Percentiles rank a stretch among this genome's conserved stretches.
Conservation (phyloP, 92 coral and sea anemone genomes). For the Epizoanthus scotinus region DNA sequence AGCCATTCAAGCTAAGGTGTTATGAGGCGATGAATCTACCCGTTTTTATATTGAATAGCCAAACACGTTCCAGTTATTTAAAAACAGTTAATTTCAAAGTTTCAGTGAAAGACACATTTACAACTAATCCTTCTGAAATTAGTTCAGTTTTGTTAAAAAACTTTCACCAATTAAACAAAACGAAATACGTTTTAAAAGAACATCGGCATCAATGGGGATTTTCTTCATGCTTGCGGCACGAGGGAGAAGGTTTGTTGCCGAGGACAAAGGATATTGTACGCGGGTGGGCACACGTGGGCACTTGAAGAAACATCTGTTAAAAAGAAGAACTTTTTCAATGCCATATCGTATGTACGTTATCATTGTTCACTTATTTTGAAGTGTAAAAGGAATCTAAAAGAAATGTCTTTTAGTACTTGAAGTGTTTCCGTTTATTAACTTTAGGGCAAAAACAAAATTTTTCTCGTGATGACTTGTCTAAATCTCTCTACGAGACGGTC, state of each 20-base stretch:
- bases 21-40: background rate
- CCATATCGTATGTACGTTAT: background rate
- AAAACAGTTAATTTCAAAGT: background rate
- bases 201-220: slow-evolving; percentile 39
- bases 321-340: slow-evolving; percentile 7
- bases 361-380: slow-evolving; percentile 13
- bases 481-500: background rate
- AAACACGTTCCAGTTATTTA: background rate
- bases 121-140: background rate
- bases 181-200: slow-evolving; percentile 27
- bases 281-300: slow-evolving; percentile 29
- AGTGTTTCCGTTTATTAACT: too few species aligned
- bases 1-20: background rate
- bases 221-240: slow-evolving; percentile 20
- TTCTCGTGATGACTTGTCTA: too few species aligned
- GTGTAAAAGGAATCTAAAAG: slow-evolving; percentile 8
- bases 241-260: background rate
- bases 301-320: slow-evolving; percentile 23
- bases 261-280: slow-evolving; percentile 7
- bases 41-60: slow-evolving; percentile 2
- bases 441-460: too few species aligned
- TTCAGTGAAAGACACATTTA: slow-evolving; percentile 9
- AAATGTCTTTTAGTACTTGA: background rate
- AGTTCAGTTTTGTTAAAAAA: background rate
- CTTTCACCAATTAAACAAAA: background rate